A percentile compares a stretch with the other conserved stretches of the same genome.
Evolutionary conservation across 2,113 vertebrate species (phyloP).

Genomic region (Benitochromis conjunctus): DNA sequence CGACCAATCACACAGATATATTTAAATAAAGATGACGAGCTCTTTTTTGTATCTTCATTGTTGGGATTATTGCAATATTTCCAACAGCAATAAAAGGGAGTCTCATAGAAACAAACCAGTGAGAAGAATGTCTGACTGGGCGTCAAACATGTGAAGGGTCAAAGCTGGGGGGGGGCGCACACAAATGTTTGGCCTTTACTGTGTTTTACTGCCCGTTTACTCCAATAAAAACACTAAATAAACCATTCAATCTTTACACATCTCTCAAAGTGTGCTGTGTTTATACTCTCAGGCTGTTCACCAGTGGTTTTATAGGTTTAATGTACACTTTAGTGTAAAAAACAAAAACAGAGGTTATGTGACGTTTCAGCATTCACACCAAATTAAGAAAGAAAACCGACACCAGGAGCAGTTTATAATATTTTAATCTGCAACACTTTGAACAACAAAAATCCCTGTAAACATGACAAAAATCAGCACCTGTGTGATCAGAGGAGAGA

Average conservation of each 20-base stretch:
- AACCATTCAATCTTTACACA: no score
- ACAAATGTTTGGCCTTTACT: no score
- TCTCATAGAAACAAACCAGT: neutral
- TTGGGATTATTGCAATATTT: neutral
- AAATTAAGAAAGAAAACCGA: neutral
- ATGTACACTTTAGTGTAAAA: no score
- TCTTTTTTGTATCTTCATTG: neutral
- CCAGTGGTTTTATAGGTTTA: neutral
- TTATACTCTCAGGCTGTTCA: neutral
- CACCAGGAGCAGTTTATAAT: neutral
- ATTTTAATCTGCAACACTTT: constrained; percentile 62
- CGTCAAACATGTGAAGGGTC: no score
- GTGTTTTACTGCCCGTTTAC: no score
- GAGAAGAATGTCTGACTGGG: no score
- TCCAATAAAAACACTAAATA: no score
- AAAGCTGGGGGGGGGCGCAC: no score
- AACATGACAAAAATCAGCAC: constrained; percentile 74
- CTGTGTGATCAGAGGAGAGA: constrained; percentile 51
- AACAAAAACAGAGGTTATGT: neutral
- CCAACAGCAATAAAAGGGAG: neutral
- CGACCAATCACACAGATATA: neutral
- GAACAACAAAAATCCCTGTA: constrained; percentile 70
- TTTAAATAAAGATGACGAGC: rapidly evolving
- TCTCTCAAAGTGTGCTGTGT: neutral
- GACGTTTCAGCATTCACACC: neutral